Percentiles rank a stretch among this genome's conserved stretches.
Conservation (phyloP, 1,140 invertebrate species). For the Helicoverpa zea region DNA sequence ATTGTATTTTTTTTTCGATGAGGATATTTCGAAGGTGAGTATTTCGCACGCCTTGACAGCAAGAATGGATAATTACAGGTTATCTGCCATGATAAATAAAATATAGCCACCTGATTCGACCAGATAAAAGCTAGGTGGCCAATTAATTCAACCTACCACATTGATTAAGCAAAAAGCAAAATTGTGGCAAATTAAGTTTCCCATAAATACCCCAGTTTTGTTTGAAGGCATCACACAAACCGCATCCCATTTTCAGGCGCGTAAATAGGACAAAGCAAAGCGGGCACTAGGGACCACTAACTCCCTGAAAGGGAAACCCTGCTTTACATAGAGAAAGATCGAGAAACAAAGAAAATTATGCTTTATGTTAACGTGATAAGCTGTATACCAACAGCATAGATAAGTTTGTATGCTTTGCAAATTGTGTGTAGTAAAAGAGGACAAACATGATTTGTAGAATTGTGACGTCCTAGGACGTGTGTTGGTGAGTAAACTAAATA, state of each 20-base stretch:
- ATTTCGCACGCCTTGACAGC: neutral
- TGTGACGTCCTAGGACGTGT: neutral
- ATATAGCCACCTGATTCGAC: neutral
- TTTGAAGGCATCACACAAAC: neutral
- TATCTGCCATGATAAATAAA: too few species aligned
- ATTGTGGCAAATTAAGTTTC: neutral
- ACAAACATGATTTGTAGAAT: constrained; percentile 5
- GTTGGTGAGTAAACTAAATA: neutral
- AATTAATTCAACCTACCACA: too few species aligned
- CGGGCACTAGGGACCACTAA: constrained; percentile 22
- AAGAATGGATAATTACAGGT: neutral
- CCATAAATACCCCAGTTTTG: neutral
- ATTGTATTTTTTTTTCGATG: neutral
- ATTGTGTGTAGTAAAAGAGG: constrained; percentile 16
- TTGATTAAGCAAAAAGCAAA: neutral
- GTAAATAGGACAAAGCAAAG: constrained; percentile 4
- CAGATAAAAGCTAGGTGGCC: neutral
- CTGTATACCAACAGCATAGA: neutral
- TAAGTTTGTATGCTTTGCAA: constrained; percentile 19
- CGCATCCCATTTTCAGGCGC: neutral
- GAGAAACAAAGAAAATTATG: constrained; percentile 19
- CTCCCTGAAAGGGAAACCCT: constrained; percentile 9
- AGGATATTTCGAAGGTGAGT: neutral
- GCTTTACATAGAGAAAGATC: constrained; percentile 5
- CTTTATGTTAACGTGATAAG: constrained; percentile 13